A percentile compares a stretch with the other conserved stretches of the same genome.
phyloP scores from a whole-genome alignment of 2,797 vertebrate genomes.

The Microhierax caerulescens region DNA sequence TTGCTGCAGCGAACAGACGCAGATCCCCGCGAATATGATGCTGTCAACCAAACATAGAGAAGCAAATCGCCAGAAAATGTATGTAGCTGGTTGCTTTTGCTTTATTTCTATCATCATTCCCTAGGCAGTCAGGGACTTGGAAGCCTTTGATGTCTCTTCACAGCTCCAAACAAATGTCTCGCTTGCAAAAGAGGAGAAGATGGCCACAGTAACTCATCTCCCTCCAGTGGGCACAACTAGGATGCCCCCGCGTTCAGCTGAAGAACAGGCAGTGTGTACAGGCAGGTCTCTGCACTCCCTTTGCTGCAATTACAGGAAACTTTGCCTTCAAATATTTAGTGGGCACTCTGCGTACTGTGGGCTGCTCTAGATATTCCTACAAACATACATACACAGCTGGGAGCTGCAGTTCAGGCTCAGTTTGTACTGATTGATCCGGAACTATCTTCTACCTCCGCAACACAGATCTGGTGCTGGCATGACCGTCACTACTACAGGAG shows the following conservation, averaged over 20 bases:
- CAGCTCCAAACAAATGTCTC: background rate
- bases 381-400: background rate
- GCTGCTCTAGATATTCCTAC: background rate
- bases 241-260: background rate
- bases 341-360: background rate
- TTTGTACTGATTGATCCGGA: background rate
- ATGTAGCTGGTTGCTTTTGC: background rate
- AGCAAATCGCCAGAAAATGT: background rate
- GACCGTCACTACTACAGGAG: background rate
- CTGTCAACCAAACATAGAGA: background rate
- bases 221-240: background rate
- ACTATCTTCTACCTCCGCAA: accelerated
- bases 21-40: background rate
- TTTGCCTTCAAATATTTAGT: background rate
- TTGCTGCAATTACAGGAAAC: background rate
- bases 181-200: too few relatives aligned
- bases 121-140: background rate
- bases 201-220: background rate
- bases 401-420: background rate
- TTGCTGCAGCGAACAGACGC: background rate
- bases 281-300: background rate
- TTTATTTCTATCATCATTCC: background rate
- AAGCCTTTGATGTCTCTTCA: background rate
- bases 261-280: too few relatives aligned
- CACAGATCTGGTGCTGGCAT: accelerated